Evolutionary conservation across 64 coral and sea anemone genomes (phyloP).

Genomic region (Montipora cactus): DNA sequence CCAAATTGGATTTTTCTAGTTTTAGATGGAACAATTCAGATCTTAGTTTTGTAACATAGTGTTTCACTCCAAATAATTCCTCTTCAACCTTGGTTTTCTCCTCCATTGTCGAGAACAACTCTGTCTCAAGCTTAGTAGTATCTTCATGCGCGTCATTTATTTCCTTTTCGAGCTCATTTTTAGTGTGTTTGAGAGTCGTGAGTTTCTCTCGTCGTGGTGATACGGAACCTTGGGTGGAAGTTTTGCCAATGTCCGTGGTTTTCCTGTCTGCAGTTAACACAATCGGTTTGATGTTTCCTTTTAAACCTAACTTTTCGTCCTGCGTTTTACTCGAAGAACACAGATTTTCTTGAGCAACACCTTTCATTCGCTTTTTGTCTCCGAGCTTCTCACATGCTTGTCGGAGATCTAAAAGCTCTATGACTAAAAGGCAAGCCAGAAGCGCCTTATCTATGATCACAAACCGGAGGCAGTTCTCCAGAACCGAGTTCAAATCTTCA

Average conservation of each 20-base stretch:
- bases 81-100: slow-evolving; percentile 92
- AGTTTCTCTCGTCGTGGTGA: slow-evolving; percentile 40
- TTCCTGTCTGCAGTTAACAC: not conserved
- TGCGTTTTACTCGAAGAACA: not conserved
- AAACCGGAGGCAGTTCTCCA: slow-evolving; percentile 92
- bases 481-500: slow-evolving; percentile 68
- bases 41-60: slow-evolving; percentile 76
- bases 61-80: slow-evolving; percentile 83
- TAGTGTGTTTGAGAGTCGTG: slow-evolving; percentile 23
- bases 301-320: not conserved
- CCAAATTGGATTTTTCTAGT: slow-evolving; percentile 86
- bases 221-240: not conserved
- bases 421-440: slow-evolving; percentile 79
- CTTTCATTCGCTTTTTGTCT: not conserved
- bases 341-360: not conserved
- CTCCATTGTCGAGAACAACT: slow-evolving; percentile 91
- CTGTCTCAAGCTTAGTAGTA: slow-evolving; percentile 84
- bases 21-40: slow-evolving; percentile 93
- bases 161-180: slow-evolving; percentile 75
- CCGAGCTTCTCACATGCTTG: slow-evolving; percentile 26
- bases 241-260: not conserved
- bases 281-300: not conserved
- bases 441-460: slow-evolving; percentile 93
- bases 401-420: slow-evolving; percentile 78
- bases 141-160: slow-evolving; percentile 80